Percentiles rank a stretch among this genome's conserved stretches.
Evolutionary conservation across 2,113 vertebrate genomes (phyloP).

Genomic region (Prochilodus magdalenae): DNA sequence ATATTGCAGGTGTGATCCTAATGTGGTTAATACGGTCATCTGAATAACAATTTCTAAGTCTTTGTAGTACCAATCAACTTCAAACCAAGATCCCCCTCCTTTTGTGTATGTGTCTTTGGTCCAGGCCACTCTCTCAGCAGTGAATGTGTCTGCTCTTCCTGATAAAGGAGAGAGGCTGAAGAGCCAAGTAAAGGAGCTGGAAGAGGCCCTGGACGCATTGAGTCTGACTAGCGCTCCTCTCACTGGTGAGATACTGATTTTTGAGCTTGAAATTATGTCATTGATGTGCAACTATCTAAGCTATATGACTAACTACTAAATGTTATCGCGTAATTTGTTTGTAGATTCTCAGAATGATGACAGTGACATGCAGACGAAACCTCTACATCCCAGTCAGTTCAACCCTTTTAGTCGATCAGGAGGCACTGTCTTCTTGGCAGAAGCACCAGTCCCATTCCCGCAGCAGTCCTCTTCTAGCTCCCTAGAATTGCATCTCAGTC

Average conservation of each 20-base stretch:
- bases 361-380: not conserved
- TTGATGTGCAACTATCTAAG: not conserved
- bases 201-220: conserved; percentile 73
- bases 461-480: conserved; percentile 55
- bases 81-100: not conserved
- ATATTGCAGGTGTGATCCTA: not conserved
- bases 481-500: conserved; percentile 65
- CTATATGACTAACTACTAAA: not conserved
- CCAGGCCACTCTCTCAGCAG: conserved; percentile 78
- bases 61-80: not conserved
- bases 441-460: conserved; percentile 38
- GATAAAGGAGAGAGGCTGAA: conserved; percentile 83
- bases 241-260: conserved; percentile 31
- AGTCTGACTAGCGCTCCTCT: conserved; percentile 57
- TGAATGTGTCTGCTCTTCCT: conserved; percentile 81
- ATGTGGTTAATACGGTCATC: not conserved
- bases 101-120: not conserved
- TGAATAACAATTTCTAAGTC: not conserved
- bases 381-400: conserved; percentile 15
- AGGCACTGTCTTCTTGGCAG: conserved; percentile 60
- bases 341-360: conserved; percentile 56
- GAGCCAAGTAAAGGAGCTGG: conserved; percentile 81
- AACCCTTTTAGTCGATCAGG: conserved; percentile 64
- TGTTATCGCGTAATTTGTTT: conserved; percentile 7
- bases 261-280: not conserved